A percentile compares a stretch with the other conserved stretches of the same genome.
These are phyloP conservation scores for Erynnis tages DNA, from an alignment of 2,888 invertebrate genomes.

Conservation along the genomic window DNA sequence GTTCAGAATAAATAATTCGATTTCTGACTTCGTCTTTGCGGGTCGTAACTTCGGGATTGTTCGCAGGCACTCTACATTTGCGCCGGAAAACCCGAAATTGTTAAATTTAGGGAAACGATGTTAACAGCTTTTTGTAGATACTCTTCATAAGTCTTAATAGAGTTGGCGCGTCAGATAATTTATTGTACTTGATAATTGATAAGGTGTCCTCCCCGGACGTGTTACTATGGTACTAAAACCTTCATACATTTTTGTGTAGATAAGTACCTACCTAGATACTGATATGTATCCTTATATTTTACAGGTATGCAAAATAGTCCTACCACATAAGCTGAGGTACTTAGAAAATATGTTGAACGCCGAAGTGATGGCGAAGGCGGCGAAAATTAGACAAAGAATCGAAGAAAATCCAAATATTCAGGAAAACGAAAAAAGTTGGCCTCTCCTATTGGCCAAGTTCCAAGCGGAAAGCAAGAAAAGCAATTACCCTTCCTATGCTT, in stretches of 20 bases:
- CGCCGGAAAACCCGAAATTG: background rate
- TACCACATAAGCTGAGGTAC: conserved; percentile 69
- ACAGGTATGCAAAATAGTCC: conserved; percentile 67
- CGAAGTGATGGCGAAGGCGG: conserved; percentile 69
- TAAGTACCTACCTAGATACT: too few species aligned
- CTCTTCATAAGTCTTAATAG: too few species aligned
- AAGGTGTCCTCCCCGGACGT: too few species aligned
- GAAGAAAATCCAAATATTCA: conserved; percentile 61
- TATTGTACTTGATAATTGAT: too few species aligned
- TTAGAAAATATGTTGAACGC: conserved; percentile 73
- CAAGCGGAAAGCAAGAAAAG: conserved; percentile 51
- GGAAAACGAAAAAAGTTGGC: conserved; percentile 66
- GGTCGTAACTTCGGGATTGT: background rate
- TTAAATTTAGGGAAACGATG: background rate
- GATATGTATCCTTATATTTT: too few species aligned
- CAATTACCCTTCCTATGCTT: conserved; percentile 36
- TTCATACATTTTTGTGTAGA: too few species aligned
- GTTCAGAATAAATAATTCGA: background rate
- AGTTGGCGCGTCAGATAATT: too few species aligned
- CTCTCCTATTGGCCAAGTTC: conserved; percentile 58
- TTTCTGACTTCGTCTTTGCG: background rate
- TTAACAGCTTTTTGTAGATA: too few species aligned
- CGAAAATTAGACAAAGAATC: conserved; percentile 61
- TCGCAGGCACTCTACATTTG: background rate
- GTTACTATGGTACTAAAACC: too few species aligned